A percentile compares a stretch with the other conserved stretches of the same genome.
These are phyloP conservation scores for Opisthograptis luteolata DNA, from an alignment of 2,888 invertebrate species.

Conservation along the genomic window DNA sequence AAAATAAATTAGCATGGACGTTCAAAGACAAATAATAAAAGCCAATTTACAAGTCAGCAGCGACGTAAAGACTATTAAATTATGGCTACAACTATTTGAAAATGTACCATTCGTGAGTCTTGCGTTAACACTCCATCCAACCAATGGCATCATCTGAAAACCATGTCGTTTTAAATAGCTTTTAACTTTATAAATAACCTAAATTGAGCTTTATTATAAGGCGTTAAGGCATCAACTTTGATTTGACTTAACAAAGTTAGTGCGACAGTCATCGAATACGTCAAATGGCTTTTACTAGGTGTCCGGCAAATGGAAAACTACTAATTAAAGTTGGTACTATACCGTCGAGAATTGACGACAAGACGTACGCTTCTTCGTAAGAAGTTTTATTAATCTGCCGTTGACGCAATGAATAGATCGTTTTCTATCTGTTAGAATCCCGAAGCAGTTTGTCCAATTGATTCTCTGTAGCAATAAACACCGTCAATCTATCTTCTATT, in stretches of 20 bases:
- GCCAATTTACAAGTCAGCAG: slow-evolving; percentile 72
- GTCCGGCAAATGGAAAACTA: slow-evolving; percentile 77
- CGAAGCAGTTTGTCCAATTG: slow-evolving; percentile 75
- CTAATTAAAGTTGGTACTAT: slow-evolving; percentile 75
- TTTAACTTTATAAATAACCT: slow-evolving; percentile 24
- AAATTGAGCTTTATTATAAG: slow-evolving; percentile 45
- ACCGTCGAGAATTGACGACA: slow-evolving; percentile 67
- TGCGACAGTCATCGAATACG: slow-evolving; percentile 64
- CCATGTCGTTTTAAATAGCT: slow-evolving; percentile 60
- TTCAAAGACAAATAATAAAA: slow-evolving; percentile 78
- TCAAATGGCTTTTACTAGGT: slow-evolving; percentile 76
- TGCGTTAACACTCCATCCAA: slow-evolving; percentile 66
- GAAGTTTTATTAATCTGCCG: slow-evolving; percentile 77
- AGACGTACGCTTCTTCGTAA: slow-evolving; percentile 65
- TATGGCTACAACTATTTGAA: slow-evolving; percentile 77
- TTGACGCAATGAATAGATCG: slow-evolving; percentile 68
- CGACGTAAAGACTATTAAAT: slow-evolving; percentile 76
- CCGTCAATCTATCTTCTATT: slow-evolving; percentile 61
- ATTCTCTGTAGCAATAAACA: slow-evolving; percentile 72
- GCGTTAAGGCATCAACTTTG: slow-evolving; percentile 54
- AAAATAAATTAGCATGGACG: slow-evolving; percentile 73
- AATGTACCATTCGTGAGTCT: slow-evolving; percentile 75
- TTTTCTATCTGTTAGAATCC: slow-evolving; percentile 64
- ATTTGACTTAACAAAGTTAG: slow-evolving; percentile 36
- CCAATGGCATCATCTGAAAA: slow-evolving; percentile 71